Evolutionary conservation across 2,113 vertebrate species (phyloP), one percentile per base, ranked within the genome.

Genomic region (Gobio gobio): DNA sequence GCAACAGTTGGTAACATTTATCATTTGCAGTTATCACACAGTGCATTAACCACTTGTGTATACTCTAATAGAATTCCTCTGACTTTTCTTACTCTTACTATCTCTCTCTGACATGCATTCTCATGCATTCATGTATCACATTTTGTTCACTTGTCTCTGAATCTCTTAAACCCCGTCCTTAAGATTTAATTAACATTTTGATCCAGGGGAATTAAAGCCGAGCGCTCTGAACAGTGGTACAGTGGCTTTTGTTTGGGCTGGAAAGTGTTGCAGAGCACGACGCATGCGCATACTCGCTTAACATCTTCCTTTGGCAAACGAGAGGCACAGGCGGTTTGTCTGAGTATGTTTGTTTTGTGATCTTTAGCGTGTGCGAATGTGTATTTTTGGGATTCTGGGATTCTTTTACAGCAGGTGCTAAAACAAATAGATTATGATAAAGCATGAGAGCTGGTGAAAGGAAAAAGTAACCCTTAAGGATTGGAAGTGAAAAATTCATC

Each of bases 401-500:
- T 78, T 75, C 47, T 26, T 24, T 87, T 84, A 64, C 66, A 75
- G 8, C 40, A 84, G 64, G 76, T 84, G 86, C 86, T 87, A 56
- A 80, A 80, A 85, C 45, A 49, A 72, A 70, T 61, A 36, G 64
- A 73, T 56, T 58, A 70, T 82, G 45, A 56, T 68, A 64, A 73
- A 66, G 66, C 66, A 74, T 77, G 82, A 58, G 26, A 18, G 59
- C 75, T 80, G 85, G 88, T 56, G 68, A 72, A 92, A 89, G 90
- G 89, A 92, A 91, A 91, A 86, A 88, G 82, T 91, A 89, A 87
- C 88, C 91, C 92, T 92, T 86, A 87, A 91, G 92, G 85, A 61
- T 24, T 89, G 72, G 86, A 83, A 80, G 86, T 87, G 93, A 96
- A 96, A 96, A 95, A 95, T 95, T 95, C 92, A 96, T 96, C 94